Evolutionary conservation across 2,797 vertebrate species (phyloP).

Genomic region (Sciurus carolinensis): DNA sequence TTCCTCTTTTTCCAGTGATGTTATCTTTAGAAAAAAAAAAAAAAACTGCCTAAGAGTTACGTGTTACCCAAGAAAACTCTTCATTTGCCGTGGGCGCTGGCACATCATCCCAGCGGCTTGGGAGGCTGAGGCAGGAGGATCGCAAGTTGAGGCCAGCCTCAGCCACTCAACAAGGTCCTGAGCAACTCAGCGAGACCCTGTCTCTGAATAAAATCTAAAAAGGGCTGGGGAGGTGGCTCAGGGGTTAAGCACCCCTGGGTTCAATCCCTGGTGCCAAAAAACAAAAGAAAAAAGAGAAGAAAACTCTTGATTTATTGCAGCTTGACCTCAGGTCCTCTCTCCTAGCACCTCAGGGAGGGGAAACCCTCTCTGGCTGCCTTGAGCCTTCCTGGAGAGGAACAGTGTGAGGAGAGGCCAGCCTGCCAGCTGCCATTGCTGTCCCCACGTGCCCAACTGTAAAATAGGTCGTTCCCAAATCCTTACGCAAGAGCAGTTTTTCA

Average conservation of each 20-base stretch:
- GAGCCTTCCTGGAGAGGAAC: background rate
- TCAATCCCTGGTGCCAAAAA: too few species aligned
- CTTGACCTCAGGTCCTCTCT: slow-evolving; percentile 80
- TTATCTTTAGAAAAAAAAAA: background rate
- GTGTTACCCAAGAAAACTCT: slow-evolving; percentile 79
- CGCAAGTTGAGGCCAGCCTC: too few species aligned
- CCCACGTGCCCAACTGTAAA: background rate
- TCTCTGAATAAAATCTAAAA: too few species aligned
- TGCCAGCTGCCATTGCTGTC: background rate
- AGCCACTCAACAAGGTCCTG: too few species aligned
- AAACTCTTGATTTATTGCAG: slow-evolving; percentile 61
- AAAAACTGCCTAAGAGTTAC: slow-evolving; percentile 78
- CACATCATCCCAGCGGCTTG: too few species aligned
- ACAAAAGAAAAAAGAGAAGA: too few species aligned
- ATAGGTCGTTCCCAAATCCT: background rate
- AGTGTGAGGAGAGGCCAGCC: too few species aligned
- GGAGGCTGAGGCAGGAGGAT: too few species aligned
- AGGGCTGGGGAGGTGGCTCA: too few species aligned
- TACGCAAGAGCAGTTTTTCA: too few species aligned
- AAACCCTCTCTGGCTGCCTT: background rate
- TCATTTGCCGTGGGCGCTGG: slow-evolving; percentile 55
- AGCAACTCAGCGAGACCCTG: too few species aligned
- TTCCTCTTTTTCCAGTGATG: slow-evolving; percentile 75
- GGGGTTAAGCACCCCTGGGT: too few species aligned
- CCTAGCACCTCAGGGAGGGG: slow-evolving; percentile 81